Conservation (phyloP, 2,797 vertebrate species). For the Pelochelys cantorii region DNA sequence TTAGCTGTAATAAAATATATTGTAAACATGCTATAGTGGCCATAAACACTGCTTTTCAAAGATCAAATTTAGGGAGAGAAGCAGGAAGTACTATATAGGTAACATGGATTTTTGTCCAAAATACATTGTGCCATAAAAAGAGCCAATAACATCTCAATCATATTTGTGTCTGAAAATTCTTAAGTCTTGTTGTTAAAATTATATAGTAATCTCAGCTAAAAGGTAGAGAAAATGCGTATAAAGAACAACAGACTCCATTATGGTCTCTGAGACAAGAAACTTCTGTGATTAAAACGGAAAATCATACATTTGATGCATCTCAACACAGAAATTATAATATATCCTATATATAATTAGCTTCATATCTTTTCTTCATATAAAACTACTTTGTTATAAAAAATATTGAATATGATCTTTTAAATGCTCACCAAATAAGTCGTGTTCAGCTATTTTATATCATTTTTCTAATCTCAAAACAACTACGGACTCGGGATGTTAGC, state of each 20-base stretch:
- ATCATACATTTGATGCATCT: neutral
- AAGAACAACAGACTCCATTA: neutral
- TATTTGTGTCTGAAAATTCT: neutral
- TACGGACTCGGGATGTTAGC: neutral
- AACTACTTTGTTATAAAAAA: neutral
- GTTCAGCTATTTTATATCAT: neutral
- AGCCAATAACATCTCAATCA: neutral
- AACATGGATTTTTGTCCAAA: neutral
- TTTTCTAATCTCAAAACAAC: neutral
- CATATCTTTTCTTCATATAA: neutral
- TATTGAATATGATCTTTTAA: neutral
- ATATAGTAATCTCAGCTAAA: neutral
- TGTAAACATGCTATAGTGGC: slow-evolving; percentile 18
- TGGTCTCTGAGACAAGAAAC: neutral
- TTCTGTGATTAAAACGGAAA: neutral
- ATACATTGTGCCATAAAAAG: neutral
- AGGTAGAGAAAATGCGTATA: neutral
- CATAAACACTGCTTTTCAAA: neutral
- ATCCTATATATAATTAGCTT: neutral
- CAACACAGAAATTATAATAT: neutral
- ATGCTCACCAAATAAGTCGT: neutral
- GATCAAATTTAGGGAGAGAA: neutral
- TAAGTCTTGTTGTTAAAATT: neutral
- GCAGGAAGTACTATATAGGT: neutral
- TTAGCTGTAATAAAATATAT: slow-evolving; percentile 86